phyloP scores from a whole-genome alignment of 2,113 vertebrate species.

The Plecotus auritus region DNA sequence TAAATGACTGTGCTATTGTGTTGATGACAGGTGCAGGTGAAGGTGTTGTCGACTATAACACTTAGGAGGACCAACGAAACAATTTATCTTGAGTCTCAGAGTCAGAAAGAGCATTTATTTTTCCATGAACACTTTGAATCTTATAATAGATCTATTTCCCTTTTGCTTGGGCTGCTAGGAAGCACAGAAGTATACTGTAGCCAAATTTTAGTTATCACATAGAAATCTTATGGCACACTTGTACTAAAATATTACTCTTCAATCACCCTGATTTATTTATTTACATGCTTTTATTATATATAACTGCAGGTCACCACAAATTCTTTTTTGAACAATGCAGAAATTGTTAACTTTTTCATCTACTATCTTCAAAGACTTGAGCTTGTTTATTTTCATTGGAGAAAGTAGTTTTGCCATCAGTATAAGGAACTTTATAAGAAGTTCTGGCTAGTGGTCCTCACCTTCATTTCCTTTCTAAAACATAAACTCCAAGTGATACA shows the following conservation, averaged over 20 bases:
- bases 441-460: not conserved
- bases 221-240: not conserved
- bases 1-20: not conserved
- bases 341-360: not conserved
- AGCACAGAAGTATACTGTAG: not conserved
- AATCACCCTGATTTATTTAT: not conserved
- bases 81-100: not conserved
- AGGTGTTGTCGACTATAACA: not conserved
- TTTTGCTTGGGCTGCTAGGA: not conserved
- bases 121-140: not conserved
- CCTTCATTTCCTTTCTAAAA: not conserved
- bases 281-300: not conserved
- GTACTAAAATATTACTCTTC: not conserved
- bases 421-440: not conserved
- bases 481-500: not conserved
- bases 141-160: not conserved
- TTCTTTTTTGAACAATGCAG: not conserved
- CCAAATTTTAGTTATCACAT: not conserved
- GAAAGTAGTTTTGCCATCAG: not conserved
- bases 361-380: not conserved
- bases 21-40: not conserved
- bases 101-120: not conserved
- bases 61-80: not conserved
- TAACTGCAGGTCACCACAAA: not conserved
- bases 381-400: not conserved